These are phyloP conservation scores for Cheilosia urbana DNA, from an alignment of 2,888 invertebrate genomes.

Conservation along the genomic window DNA sequence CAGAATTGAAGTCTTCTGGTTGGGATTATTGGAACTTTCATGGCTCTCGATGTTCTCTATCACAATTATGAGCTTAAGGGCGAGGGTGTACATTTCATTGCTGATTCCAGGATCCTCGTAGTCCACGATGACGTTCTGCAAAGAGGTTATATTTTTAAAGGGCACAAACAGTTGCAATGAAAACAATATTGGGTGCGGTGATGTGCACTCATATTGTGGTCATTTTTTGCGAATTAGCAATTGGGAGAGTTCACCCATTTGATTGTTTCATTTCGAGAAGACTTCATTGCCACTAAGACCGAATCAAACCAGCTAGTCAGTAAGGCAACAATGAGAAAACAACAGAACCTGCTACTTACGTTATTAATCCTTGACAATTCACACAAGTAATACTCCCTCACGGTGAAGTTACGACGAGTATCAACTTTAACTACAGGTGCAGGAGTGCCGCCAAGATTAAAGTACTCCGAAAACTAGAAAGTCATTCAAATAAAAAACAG, in stretches of 20 bases:
- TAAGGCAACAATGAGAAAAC: background rate
- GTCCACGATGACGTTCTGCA: slow-evolving; percentile 84
- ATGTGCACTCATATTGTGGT: no score
- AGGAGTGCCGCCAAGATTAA: slow-evolving; percentile 79
- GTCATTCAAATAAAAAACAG: background rate
- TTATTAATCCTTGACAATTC: slow-evolving; percentile 83
- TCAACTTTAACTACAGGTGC: slow-evolving; percentile 86
- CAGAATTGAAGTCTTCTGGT: slow-evolving; percentile 87
- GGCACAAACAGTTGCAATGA: background rate
- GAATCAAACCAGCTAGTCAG: no score
- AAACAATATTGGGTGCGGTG: no score
- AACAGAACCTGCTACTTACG: slow-evolving; percentile 80
- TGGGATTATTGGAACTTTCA: slow-evolving; percentile 80
- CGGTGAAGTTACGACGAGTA: slow-evolving; percentile 85
- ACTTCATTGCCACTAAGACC: no score
- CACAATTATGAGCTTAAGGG: slow-evolving; percentile 86
- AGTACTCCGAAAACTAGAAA: slow-evolving; percentile 81
- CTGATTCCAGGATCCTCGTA: slow-evolving; percentile 86
- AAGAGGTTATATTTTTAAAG: background rate
- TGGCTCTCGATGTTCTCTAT: slow-evolving; percentile 84
- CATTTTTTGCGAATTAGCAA: background rate
- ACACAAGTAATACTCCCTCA: slow-evolving; percentile 88
- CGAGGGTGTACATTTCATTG: slow-evolving; percentile 86
- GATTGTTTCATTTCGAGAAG: no score
- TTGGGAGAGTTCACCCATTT: background rate